Conservation (phyloP, 2,113 vertebrate genomes). For the Pipra filicauda region DNA sequence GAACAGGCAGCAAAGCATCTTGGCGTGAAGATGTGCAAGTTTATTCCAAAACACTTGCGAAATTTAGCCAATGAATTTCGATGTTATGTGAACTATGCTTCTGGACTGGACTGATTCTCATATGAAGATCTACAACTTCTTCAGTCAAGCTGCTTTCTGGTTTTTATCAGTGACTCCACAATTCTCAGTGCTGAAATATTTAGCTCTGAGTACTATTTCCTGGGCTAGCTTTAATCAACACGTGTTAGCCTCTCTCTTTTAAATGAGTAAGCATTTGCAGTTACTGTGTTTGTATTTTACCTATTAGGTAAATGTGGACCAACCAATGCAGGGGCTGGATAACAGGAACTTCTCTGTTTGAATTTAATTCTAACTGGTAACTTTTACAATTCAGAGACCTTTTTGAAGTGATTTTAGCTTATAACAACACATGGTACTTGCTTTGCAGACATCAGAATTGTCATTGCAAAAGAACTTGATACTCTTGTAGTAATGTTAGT, state of each 20-base stretch:
- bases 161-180: neutral
- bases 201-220: neutral
- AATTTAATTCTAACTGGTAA: neutral
- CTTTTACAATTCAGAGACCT: neutral
- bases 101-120: constrained; percentile 69
- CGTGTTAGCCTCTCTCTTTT: neutral
- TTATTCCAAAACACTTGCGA: constrained; percentile 87
- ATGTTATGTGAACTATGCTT: constrained; percentile 89
- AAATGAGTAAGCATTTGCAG: neutral
- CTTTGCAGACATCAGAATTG: neutral
- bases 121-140: neutral
- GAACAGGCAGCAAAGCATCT: constrained; percentile 80
- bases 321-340: neutral
- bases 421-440: neutral
- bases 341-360: neutral
- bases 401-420: neutral
- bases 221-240: neutral
- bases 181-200: neutral
- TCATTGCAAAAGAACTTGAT: neutral
- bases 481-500: neutral
- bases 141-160: neutral
- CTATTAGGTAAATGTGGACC: neutral
- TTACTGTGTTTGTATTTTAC: neutral
- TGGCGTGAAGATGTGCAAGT: constrained; percentile 83
- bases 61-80: constrained; percentile 93